These are phyloP conservation scores for Acropternis orthonyx DNA, from an alignment of 2,797 vertebrate genomes.

Conservation along the genomic window DNA sequence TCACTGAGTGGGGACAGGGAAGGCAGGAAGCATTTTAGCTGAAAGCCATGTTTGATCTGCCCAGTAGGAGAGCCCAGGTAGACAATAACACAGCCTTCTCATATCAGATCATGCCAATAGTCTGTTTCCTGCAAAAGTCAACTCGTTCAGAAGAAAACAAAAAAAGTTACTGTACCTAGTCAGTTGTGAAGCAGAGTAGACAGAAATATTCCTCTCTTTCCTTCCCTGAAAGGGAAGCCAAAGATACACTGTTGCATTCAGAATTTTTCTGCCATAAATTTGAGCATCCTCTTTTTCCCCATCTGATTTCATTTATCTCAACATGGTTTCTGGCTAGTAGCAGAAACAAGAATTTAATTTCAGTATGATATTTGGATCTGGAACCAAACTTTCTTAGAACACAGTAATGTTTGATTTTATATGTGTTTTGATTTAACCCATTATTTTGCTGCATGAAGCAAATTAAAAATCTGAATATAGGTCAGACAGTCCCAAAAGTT, in stretches of 20 bases:
- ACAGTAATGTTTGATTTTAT: background rate
- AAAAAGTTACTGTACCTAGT: background rate
- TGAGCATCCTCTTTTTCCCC: background rate
- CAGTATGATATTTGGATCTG: background rate
- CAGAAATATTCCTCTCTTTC: background rate
- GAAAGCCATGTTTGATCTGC: background rate
- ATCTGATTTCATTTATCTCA: slow-evolving; percentile 50
- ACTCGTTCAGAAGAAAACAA: slow-evolving; percentile 3
- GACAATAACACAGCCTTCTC: background rate
- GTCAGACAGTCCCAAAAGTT: background rate
- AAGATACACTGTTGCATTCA: background rate
- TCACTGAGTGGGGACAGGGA: background rate
- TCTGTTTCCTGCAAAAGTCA: slow-evolving; percentile 1
- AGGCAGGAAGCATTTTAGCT: background rate
- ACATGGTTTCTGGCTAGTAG: slow-evolving; percentile 15
- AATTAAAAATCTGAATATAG: background rate
- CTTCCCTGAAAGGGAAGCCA: background rate
- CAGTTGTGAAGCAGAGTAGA: background rate
- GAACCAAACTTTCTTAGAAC: slow-evolving; percentile 22
- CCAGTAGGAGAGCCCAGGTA: background rate
- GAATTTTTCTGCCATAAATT: background rate
- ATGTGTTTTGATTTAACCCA: slow-evolving; percentile 12
- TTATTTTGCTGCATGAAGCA: background rate
- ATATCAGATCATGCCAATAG: background rate
- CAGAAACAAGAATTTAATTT: slow-evolving; percentile 30